Evolutionary conservation across 64 coral and sea anemone genomes (phyloP), one percentile per base, ranked within the genome.

Genomic region (Porites lutea): DNA sequence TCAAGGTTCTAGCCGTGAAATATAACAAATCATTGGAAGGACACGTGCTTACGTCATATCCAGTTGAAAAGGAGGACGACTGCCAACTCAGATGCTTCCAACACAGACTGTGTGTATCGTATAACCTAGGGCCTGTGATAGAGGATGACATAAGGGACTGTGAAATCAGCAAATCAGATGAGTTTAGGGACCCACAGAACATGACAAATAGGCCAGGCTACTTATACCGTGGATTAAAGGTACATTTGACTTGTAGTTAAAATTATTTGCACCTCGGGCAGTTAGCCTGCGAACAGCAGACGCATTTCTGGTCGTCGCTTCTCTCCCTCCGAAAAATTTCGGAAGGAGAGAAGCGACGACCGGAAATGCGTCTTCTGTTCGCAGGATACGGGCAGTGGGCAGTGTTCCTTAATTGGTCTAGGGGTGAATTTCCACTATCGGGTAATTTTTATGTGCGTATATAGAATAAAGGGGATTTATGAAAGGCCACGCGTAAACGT

Each of bases 81-180:
- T 74, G 72, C 11, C 72, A 74, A 46, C 12, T 74, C 2, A 74
- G 49, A 74, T 74, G 72, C 46, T 48, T 74, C 10, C 45, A 13
- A 13, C 72, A 74, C 72, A 48, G 47, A 46, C 8, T 49, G 6
- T 74, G 72, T 74, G 72, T 74, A 13, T 74, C 72, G 16, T 74
- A 74, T 74, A 74, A 74, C 43, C 44, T 74, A 15, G 72, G 72
- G 6, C 72, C 72, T 48, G 45, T 49, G 45, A 3, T 47, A 15
- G 72, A 49, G 2, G 49, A 49, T 49, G 72, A 46, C 12, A 15
- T 74, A 8, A 43, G 72, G 16, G 72, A 74, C 44, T 74, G 72
- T 74, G 45, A 74, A 74, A 74, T 74, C 44, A 74, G 72, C 72
- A 48, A 74, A 48, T 74, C 72, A 6, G 72, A 74, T 74, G 72